Conservation (phyloP, 2,113 vertebrate genomes). For the Gymnarchus niloticus region DNA sequence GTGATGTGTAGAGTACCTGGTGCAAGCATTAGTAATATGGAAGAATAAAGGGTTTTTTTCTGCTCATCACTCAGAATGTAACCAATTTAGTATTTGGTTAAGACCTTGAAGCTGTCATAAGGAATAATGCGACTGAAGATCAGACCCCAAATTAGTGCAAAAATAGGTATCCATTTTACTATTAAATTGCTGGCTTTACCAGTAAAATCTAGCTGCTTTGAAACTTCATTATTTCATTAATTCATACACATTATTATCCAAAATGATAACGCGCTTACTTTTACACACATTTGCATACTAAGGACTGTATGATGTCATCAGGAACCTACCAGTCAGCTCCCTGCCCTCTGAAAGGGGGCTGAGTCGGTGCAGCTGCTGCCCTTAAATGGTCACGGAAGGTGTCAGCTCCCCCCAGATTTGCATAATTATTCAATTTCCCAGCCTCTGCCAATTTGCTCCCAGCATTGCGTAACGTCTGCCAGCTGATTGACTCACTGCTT, state of each 20-base stretch:
- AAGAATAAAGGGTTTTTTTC: not conserved
- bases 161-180: not conserved
- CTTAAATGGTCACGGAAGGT: conserved; percentile 6
- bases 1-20: not conserved
- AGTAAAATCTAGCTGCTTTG: not conserved
- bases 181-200: not conserved
- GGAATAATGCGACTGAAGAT: not conserved
- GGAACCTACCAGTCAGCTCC: not conserved
- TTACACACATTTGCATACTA: not conserved
- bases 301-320: not conserved
- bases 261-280: not conserved
- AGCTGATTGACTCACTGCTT: not conserved
- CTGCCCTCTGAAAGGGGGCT: not conserved
- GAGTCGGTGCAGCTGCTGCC: not conserved
- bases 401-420: not conserved
- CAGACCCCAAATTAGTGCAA: not conserved
- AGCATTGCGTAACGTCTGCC: not conserved
- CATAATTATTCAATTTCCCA: not conserved
- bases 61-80: not conserved
- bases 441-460: not conserved
- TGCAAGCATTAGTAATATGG: not conserved
- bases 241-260: not conserved
- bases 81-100: not conserved
- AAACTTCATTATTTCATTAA: not conserved
- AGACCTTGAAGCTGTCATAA: not conserved